phyloP scores from a whole-genome alignment of 2,888 invertebrate genomes.

The Metellina segmentata region DNA sequence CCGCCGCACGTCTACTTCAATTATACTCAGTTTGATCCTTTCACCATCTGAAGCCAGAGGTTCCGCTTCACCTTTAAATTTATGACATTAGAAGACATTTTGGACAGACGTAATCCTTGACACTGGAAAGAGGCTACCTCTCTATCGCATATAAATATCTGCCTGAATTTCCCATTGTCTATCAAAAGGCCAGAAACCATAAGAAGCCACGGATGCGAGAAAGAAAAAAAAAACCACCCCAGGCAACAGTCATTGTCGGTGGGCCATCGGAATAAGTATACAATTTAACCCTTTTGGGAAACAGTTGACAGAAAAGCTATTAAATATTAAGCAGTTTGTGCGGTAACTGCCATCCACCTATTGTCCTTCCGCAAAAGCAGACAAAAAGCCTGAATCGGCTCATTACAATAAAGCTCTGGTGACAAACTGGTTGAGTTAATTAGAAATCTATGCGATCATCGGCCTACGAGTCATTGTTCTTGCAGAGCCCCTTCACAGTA shows the following conservation, averaged over 20 bases:
- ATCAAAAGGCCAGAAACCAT: too few relatives aligned
- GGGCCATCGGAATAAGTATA: slow-evolving; percentile 47
- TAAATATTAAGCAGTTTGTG: slow-evolving; percentile 70
- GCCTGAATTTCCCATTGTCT: neutral
- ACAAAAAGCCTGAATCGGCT: slow-evolving; percentile 65
- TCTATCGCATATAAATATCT: neutral
- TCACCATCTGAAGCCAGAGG: neutral
- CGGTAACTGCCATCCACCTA: slow-evolving; percentile 52
- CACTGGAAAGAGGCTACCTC: neutral
- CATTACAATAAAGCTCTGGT: slow-evolving; percentile 66
- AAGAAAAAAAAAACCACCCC: slow-evolving; percentile 28
- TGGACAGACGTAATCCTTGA: neutral
- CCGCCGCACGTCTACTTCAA: neutral
- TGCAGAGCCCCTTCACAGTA: slow-evolving; percentile 45
- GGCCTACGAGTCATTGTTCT: slow-evolving; percentile 71
- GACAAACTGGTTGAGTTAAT: slow-evolving; percentile 74
- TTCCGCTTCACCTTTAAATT: neutral
- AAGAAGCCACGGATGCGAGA: neutral
- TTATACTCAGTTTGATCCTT: neutral
- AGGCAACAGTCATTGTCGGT: slow-evolving; percentile 46
- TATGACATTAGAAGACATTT: neutral
- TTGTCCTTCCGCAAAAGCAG: slow-evolving; percentile 57
- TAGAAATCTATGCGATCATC: slow-evolving; percentile 73
- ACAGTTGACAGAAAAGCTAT: slow-evolving; percentile 72
- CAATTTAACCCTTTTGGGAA: slow-evolving; percentile 65